These are phyloP conservation scores for Manduca sexta DNA, from an alignment of 1,140 invertebrate species.

Conservation along the genomic window DNA sequence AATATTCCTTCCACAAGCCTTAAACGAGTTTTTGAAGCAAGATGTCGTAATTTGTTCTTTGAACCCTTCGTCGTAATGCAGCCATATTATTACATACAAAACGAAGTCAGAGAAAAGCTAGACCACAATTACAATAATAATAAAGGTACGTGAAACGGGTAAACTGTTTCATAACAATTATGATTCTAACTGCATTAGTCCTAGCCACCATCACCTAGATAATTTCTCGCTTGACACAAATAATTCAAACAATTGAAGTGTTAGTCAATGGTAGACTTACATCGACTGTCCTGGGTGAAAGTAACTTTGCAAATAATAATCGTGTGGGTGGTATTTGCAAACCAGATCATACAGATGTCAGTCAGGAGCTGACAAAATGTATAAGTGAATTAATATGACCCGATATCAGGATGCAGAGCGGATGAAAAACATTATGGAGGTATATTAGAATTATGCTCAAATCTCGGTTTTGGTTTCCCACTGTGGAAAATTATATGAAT, in stretches of 20 bases:
- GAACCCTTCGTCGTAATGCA: no score
- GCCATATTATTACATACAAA: no score
- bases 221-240: neutral
- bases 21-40: no score
- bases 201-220: no score
- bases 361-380: constrained; percentile 17
- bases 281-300: constrained; percentile 30
- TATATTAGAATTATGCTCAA: no score
- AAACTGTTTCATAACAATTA: neutral
- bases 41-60: no score
- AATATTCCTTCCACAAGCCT: no score
- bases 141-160: neutral
- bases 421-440: neutral
- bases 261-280: constrained; percentile 21
- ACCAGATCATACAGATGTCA: constrained; percentile 34
- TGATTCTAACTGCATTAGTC: no score
- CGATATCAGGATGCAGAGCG: neutral
- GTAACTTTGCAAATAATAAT: constrained; percentile 29
- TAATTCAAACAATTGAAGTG: constrained; percentile 5
- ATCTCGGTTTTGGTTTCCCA: no score
- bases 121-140: no score
- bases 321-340: constrained; percentile 31
- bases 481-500: no score
- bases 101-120: neutral
- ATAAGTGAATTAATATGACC: neutral